Evolutionary conservation across 2,797 vertebrate genomes (phyloP), one percentile per base, ranked within the genome.

Genomic region (Lithobates sylvaticus): DNA sequence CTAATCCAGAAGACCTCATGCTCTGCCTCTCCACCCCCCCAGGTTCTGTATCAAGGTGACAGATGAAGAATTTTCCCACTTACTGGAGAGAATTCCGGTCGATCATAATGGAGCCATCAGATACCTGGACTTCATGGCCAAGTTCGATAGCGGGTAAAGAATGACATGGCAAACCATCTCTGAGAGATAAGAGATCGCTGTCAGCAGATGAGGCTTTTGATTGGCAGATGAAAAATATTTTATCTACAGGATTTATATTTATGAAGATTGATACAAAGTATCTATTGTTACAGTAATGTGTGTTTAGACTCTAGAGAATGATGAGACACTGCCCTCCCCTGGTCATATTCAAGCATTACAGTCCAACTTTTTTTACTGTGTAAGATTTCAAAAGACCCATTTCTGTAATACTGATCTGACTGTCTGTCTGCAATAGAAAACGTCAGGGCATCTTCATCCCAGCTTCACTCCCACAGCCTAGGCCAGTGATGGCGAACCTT

Each of bases 91-190:
- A 44, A 34, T 86, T 26, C 88, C 88, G 16, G 44, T 69, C 26
- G 81, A 86, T 84, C 34, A 23, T 42, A 23, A 69, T 29, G 88
- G 88, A 36, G 85, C 83, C 47, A 78, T 89, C 69, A 80, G 81
- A 84, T 89, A 89, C 36, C 42, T 84, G 73, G 88, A 89, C 9
- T 88, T 89, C 58, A 79, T 89, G 86, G 36, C 70, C 50, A 86
- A 18, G n/a, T 88, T 89, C 54, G 81, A 86, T 83, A 78, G 72
- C 54, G 80, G 86, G 88, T 89, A 84, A 47, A 26, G 5, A 71
- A 15, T 47, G 68, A 29, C 8, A 74, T 29, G 13, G 50, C 15
- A 54, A 54, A 54, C 50, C 73, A 54, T 3, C 16, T 23, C 71
- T 73, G 32, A 36, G 27, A 32, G 68, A 70, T 21, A 23, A n/a